phyloP scores from a whole-genome alignment of 2,797 vertebrate species.

The Mormyrus hasselquistii region DNA sequence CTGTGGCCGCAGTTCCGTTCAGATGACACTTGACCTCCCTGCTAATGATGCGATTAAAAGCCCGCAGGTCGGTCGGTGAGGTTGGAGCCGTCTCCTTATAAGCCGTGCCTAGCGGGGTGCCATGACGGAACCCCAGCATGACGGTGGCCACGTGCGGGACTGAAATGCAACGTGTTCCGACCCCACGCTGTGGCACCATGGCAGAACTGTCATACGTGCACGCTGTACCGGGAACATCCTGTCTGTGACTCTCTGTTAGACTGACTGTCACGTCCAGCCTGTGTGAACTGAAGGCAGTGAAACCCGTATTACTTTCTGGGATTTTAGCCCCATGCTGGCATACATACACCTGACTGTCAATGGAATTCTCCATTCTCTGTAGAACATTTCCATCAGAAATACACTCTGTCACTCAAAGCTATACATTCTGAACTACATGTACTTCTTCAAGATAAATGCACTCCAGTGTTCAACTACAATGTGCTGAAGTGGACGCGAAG shows the following conservation, averaged over 20 bases:
- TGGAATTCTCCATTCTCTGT: neutral
- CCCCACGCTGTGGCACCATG: neutral
- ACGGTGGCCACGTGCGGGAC: neutral
- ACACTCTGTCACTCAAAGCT: neutral
- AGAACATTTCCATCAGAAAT: neutral
- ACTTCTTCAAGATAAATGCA: neutral
- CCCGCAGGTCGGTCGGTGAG: neutral
- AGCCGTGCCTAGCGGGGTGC: neutral
- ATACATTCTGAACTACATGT: neutral
- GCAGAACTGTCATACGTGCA: neutral
- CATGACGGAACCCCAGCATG: neutral
- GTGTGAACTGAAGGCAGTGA: neutral
- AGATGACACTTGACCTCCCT: neutral
- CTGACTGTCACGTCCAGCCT: neutral
- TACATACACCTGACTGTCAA: conserved; percentile 9
- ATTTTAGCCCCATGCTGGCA: neutral
- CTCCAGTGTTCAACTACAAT: neutral
- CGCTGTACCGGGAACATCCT: neutral
- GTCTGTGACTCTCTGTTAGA: neutral
- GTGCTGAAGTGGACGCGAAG: neutral
- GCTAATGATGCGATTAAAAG: conserved; percentile 4
- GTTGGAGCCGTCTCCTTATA: neutral
- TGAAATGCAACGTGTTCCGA: neutral
- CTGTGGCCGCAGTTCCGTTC: neutral
- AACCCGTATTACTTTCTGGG: neutral